Conservation (phyloP, 2,797 vertebrate species). For the Todus mexicanus region DNA sequence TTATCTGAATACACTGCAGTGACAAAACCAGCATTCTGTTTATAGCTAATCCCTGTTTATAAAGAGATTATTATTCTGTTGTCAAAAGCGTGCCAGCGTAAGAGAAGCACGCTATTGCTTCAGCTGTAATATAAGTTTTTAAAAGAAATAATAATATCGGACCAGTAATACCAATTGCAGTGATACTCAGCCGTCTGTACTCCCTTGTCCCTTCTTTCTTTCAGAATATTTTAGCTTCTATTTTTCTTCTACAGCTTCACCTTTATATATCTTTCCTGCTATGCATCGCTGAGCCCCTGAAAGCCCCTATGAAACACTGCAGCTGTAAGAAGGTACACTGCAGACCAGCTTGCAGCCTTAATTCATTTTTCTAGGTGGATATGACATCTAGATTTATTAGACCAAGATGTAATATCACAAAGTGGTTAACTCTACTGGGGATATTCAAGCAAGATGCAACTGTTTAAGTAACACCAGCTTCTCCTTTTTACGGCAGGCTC, state of each 20-base stretch:
- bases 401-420: not conserved
- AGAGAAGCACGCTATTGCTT: not conserved
- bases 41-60: not conserved
- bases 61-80: not conserved
- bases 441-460: not conserved
- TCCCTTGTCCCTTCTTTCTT: not conserved
- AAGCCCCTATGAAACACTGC: not conserved
- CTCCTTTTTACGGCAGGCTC: not conserved
- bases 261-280: not conserved
- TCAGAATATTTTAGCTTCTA: not conserved
- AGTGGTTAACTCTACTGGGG: not conserved
- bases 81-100: not conserved
- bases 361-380: not conserved
- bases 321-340: not conserved
- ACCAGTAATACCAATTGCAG: not conserved
- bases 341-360: not conserved
- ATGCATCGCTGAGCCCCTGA: not conserved
- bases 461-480: not conserved
- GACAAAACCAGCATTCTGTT: not conserved
- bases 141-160: not conserved
- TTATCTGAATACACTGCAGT: not conserved
- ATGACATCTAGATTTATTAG: slow-evolving; percentile 33
- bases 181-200: not conserved
- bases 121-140: not conserved
- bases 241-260: not conserved